phyloP scores from a whole-genome alignment of 2,797 vertebrate species.

The Eurystomus glaucurus region DNA sequence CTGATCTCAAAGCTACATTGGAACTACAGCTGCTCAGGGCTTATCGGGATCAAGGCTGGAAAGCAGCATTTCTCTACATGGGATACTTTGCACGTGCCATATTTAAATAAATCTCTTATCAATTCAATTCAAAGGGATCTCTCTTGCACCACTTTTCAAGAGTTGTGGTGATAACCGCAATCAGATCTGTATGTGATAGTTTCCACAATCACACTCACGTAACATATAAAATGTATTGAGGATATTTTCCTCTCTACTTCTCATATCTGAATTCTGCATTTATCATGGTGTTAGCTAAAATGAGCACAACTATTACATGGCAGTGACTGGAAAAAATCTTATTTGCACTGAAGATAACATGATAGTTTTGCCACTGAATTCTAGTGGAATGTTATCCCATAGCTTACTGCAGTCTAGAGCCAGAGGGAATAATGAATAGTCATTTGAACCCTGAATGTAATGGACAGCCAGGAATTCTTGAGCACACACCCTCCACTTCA shows the following conservation, averaged over 20 bases:
- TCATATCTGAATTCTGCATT: not conserved
- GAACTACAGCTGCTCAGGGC: constrained; percentile 10
- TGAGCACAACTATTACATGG: not conserved
- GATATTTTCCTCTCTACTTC: not conserved
- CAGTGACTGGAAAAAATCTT: not conserved
- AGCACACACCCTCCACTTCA: not conserved
- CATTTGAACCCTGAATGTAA: not conserved
- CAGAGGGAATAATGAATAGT: not conserved
- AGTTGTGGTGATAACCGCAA: not conserved
- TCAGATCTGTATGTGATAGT: not conserved
- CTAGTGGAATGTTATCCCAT: not conserved
- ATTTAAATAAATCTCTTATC: not conserved
- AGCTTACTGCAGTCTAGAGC: constrained; percentile 6
- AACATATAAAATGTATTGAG: not conserved
- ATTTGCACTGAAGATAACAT: accelerated
- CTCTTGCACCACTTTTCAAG: not conserved
- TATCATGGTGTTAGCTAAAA: not conserved
- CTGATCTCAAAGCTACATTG: constrained; percentile 49
- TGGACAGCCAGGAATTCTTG: not conserved
- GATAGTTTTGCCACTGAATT: not conserved
- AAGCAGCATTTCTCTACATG: not conserved
- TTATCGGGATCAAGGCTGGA: constrained; percentile 1
- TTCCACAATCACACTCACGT: not conserved
- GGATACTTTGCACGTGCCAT: not conserved
- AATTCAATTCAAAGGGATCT: not conserved